phyloP scores from a whole-genome alignment of 1,140 invertebrate species.

The Schlechtendalia chinensis region DNA sequence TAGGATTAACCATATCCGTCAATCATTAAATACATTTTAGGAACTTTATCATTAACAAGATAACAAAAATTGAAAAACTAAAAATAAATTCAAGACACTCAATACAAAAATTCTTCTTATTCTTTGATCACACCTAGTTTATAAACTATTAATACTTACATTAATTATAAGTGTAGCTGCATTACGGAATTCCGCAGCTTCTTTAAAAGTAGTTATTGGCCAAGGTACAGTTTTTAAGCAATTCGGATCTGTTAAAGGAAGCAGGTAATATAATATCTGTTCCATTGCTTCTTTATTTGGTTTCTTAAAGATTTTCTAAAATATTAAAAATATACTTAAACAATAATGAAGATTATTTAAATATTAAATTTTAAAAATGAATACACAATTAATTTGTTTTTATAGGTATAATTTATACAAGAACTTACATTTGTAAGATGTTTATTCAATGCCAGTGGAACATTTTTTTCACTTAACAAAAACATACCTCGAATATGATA shows the following conservation, averaged over 20 bases:
- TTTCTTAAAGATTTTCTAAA: conserved; percentile 39
- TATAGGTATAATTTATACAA: background rate
- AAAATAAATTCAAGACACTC: too few relatives aligned
- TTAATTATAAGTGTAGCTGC: conserved; percentile 7
- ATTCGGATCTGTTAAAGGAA: conserved; percentile 6
- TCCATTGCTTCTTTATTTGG: conserved; percentile 45
- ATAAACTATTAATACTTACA: background rate
- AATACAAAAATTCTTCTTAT: too few relatives aligned
- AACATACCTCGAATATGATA: conserved; percentile 19
- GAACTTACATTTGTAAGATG: conserved; percentile 31
- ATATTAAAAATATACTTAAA: background rate
- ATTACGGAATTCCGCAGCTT: conserved; percentile 39
- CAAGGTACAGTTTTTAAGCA: conserved; percentile 31
- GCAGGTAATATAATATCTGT: conserved; percentile 20
- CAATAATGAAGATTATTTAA: background rate
- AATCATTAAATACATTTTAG: too few relatives aligned
- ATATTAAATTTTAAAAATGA: background rate
- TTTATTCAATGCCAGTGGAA: conserved; percentile 21
- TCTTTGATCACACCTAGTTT: too few relatives aligned
- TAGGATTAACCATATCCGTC: too few relatives aligned
- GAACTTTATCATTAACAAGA: too few relatives aligned
- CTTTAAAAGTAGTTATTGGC: conserved; percentile 28
- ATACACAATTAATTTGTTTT: background rate
- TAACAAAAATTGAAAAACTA: too few relatives aligned
- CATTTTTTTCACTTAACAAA: conserved; percentile 14